A percentile compares a stretch with the other conserved stretches of the same genome.
Conservation (phyloP, 2,113 vertebrate genomes). For the Rynchops niger region DNA sequence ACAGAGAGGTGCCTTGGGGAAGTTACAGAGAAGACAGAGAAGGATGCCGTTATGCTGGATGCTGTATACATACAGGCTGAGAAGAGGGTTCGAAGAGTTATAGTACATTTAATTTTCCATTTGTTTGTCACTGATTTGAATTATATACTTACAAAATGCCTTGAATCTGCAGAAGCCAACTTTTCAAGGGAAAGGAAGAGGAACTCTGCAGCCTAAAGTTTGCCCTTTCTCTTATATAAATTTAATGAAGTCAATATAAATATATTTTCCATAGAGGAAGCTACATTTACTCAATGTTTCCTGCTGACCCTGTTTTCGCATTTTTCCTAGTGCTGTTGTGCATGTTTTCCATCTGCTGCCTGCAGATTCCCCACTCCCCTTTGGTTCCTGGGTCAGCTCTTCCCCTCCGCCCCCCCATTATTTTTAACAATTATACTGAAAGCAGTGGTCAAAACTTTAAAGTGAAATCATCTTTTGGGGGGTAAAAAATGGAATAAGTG, state of each 20-base stretch:
- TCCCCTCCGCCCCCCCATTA: neutral
- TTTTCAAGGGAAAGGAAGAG: neutral
- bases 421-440: neutral
- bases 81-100: neutral
- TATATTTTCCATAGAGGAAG: conserved; percentile 16
- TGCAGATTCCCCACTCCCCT: neutral
- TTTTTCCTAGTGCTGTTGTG: neutral
- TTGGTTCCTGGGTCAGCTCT: neutral
- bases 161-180: neutral
- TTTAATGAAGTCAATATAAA: neutral
- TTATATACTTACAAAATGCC: neutral
- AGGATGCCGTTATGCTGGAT: neutral
- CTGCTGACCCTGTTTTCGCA: neutral
- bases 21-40: neutral
- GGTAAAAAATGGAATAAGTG: neutral
- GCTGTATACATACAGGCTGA: neutral
- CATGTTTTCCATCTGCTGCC: neutral
- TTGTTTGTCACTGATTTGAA: neutral
- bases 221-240: neutral
- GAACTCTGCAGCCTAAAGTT: neutral
- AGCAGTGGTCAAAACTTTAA: neutral
- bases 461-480: neutral
- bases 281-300: neutral
- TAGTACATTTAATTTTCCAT: neutral
- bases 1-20: neutral